Base-by-base conservation (phyloP, 2,888 invertebrate genomes). In the Barypeithes pellucidus region DNA sequence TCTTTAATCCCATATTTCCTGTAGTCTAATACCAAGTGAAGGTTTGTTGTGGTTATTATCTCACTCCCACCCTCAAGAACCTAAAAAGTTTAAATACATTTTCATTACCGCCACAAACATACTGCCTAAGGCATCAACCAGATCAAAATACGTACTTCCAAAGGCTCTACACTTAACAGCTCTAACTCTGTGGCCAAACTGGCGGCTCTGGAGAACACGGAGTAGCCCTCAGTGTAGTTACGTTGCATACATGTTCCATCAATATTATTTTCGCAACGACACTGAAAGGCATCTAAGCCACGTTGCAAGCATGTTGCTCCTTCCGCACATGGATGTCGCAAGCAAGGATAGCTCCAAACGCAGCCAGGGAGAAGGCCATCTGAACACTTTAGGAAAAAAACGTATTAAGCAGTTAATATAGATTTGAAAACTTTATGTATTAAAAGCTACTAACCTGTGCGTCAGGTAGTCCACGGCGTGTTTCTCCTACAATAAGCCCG, bases 261-360 rank as follows among this genome's bases (percentile, higher is more conserved):
- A n/a, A 67, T 63, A 24, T 39, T 63, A 22, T 76, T 71, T 78
- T 93, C 91, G 81, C 95, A 95, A 79, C 91, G 91, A 84, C 96
- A 96, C 91, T 92, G 84, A 92, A 95, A 79, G 90, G 93, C 85
- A 80, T 93, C 91, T 9, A 94, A 89, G 3, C 93, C 95, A 79
- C 94, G 90, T 82, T 95, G 96, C 61, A 91, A 88, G 83, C 97
- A 97, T 0, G 88, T 88, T 0, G 94, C 94, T 68, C 90, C 91
- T 4, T 90, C 86, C 22, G 92, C 88, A 82, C 97, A 97, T 0
- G 97, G 97, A 45, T 91, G 90, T 60, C 88, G 88, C 78, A 91
- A 87, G 84, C 97, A 98, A 0, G 95, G 94, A 83, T 94, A 97
- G 81, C 92, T 91, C 95, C 96, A 97, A 8, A 94, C 90, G 84